These are phyloP conservation scores for Lasioglossum marginatum DNA, from an alignment of 2,888 invertebrate species.

Conservation along the genomic window DNA sequence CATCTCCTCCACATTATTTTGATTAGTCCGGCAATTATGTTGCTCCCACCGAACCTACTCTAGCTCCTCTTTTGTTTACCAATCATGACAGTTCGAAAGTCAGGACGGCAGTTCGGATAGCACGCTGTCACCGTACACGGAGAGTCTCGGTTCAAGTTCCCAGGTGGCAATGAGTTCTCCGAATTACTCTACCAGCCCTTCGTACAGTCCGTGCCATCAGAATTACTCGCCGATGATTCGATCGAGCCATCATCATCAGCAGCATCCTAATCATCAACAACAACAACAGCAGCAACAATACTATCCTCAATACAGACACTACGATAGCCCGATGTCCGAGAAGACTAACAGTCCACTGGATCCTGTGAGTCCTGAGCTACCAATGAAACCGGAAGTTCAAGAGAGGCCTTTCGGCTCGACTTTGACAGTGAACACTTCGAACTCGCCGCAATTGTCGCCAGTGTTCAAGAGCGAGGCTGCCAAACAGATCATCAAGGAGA, in stretches of 20 bases:
- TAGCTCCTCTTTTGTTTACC: slow-evolving; percentile 47
- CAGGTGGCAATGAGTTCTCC: slow-evolving; percentile 80
- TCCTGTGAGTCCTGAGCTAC: slow-evolving; percentile 72
- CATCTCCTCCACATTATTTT: neutral
- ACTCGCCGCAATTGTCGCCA: slow-evolving; percentile 89
- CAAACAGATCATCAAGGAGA: slow-evolving; percentile 93
- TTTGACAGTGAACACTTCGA: slow-evolving; percentile 67
- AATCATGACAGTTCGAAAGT: slow-evolving; percentile 75
- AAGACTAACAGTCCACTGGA: slow-evolving; percentile 56
- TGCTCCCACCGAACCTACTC: slow-evolving; percentile 29
- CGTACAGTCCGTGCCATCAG: slow-evolving; percentile 78
- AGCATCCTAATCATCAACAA: neutral
- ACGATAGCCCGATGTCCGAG: slow-evolving; percentile 49
- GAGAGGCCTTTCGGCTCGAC: slow-evolving; percentile 71
- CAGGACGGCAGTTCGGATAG: slow-evolving; percentile 81
- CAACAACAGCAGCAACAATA: slow-evolving; percentile 26
- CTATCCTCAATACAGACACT: slow-evolving; percentile 57
- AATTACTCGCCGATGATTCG: slow-evolving; percentile 64
- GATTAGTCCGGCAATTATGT: slow-evolving; percentile 12
- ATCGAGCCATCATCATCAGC: slow-evolving; percentile 44
- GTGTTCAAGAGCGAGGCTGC: slow-evolving; percentile 95
- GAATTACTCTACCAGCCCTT: slow-evolving; percentile 78
- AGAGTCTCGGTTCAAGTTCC: slow-evolving; percentile 77
- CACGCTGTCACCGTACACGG: slow-evolving; percentile 79
- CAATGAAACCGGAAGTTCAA: slow-evolving; percentile 53